phyloP scores from a whole-genome alignment of 2,113 vertebrate species.

The Podarcis raffonei region DNA sequence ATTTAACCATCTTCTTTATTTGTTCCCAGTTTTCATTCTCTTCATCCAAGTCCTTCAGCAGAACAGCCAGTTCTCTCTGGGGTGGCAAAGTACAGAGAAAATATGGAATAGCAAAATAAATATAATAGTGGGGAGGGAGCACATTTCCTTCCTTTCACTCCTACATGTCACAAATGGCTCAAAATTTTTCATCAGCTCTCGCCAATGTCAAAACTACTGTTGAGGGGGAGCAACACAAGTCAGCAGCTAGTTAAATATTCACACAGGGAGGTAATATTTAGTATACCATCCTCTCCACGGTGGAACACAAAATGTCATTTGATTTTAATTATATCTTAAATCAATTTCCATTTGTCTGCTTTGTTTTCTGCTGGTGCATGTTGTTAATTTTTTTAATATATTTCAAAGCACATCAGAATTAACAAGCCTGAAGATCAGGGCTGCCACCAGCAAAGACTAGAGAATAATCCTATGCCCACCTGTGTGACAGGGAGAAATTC shows the following conservation, averaged over 20 bases:
- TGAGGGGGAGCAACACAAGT: not conserved
- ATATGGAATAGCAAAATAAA: constrained; percentile 27
- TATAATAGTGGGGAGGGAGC: not conserved
- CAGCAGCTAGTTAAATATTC: constrained; percentile 10
- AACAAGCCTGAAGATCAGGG: not conserved
- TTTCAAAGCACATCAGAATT: not conserved
- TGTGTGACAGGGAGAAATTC: not conserved
- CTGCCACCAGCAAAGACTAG: not conserved
- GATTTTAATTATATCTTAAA: not conserved
- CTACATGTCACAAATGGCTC: constrained; percentile 15
- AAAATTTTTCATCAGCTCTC: constrained; percentile 35
- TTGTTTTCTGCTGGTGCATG: not conserved
- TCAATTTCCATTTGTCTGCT: not conserved
- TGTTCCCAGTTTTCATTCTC: constrained; percentile 1
- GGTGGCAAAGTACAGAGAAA: constrained; percentile 18
- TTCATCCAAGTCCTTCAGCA: not conserved
- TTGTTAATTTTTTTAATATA: not conserved
- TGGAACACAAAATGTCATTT: not conserved
- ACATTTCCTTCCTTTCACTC: constrained; percentile 29
- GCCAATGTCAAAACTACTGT: not conserved
- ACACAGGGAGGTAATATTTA: constrained; percentile 19
- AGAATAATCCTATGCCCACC: not conserved
- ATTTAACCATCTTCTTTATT: constrained; percentile 32
- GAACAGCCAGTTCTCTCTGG: not conserved
- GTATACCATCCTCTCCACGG: not conserved